A percentile compares a stretch with the other conserved stretches of the same genome.
Conservation (phyloP, 2,797 vertebrate genomes). For the Neostethus bicornis region DNA sequence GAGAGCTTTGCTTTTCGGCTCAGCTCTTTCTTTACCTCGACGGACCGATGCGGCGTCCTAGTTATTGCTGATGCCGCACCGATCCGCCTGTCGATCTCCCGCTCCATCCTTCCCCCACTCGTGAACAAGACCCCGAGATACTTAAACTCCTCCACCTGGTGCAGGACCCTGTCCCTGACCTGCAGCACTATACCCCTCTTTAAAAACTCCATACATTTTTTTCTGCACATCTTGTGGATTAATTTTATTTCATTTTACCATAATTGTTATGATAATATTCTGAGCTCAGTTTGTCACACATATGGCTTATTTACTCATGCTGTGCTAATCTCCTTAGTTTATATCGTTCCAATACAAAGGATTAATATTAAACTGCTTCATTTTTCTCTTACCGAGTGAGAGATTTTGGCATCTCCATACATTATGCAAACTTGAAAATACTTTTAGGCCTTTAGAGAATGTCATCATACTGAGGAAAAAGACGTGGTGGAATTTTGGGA, state of each 20-base stretch:
- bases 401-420: constrained; percentile 77
- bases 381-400: constrained; percentile 78
- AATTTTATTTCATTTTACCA: background rate
- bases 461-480: constrained; percentile 65
- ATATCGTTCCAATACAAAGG: constrained; percentile 64
- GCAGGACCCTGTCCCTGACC: too few species aligned
- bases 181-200: too few species aligned
- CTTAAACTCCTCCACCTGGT: too few species aligned
- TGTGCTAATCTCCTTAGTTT: constrained; percentile 26
- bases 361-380: constrained; percentile 80
- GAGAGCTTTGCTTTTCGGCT: too few species aligned
- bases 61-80: too few species aligned
- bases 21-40: too few species aligned
- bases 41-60: too few species aligned
- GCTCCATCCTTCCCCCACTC: too few species aligned
- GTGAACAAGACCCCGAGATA: too few species aligned
- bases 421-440: constrained; percentile 86
- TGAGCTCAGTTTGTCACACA: constrained; percentile 31
- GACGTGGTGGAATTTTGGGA: constrained; percentile 42
- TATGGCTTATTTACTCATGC: constrained; percentile 29
- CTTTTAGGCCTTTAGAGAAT: constrained; percentile 83
- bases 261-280: constrained; percentile 34
- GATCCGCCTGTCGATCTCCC: too few species aligned
- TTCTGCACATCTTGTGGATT: background rate
- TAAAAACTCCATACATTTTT: too few species aligned